Evolutionary conservation across 2,888 invertebrate species (phyloP), one percentile per base, ranked within the genome.

Genomic region (Biston betularia): DNA sequence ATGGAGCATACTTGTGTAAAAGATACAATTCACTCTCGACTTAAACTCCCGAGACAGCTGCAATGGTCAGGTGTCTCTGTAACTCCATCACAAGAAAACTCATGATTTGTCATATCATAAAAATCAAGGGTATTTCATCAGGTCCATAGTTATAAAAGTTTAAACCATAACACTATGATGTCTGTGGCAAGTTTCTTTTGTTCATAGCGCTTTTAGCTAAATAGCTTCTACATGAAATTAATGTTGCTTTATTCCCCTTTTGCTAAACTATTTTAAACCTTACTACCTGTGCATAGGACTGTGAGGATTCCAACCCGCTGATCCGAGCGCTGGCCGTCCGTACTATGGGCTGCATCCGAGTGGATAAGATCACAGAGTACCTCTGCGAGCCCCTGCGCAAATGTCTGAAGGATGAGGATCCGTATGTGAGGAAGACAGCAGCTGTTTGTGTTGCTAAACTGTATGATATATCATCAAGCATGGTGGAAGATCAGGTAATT

Each of bases 311-410:
- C 11, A 99, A 99, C 94, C 99, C 99, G 40, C 94, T 99, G 86
- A 99, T 99, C 85, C 96, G 99, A 75, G 99, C 99, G 1, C 93
- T 99, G 83, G 99, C 99, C 44, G 99, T 99, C 40, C 95, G 99
- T 67, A 99, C 99, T 15, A 99, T 99, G 99, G 99, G 99, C 61
- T 99, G 99, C 89, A 99, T 99, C 85, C 96, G 99, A 12, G 99
- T 99, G 63, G 99, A 99, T 94, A 99, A 99, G 94, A 99, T 99
- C 82, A 99, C 99, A 0, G 99, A 99, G 93, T 99, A 99, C 90
- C 94, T 99, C 49, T 99, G 99, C 89, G 99, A 99, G 86, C 99
- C 99, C 0, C 93, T 99, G 76, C 95, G 99, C 65, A 99, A 98
- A 86, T 98, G 98, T 84, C 93, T 98, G 71, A 98, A 98, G 89